These are phyloP conservation scores for Caenorhabditis tropicalis DNA, from an alignment of 1,140 invertebrate genomes.

Conservation along the genomic window DNA sequence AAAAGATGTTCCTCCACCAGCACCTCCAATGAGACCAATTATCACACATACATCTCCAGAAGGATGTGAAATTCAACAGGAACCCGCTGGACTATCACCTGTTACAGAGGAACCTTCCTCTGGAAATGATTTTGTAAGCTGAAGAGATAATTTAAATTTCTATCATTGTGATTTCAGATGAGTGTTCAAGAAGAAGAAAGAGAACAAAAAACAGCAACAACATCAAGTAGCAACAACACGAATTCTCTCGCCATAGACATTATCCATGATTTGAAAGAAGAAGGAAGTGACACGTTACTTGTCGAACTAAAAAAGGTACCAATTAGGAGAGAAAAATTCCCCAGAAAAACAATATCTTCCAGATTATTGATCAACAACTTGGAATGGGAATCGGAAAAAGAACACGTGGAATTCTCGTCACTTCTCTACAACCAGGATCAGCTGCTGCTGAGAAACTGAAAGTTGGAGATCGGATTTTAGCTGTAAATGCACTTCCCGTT, in stretches of 20 bases:
- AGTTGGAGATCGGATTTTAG: conserved; percentile 70
- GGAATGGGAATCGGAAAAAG: conserved; percentile 72
- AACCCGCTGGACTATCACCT: conserved; percentile 35
- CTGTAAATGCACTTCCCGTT: conserved; percentile 67
- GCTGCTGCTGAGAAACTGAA: conserved; percentile 70
- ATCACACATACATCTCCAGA: conserved; percentile 44
- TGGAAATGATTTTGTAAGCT: conserved; percentile 23
- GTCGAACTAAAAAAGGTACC: conserved; percentile 65
- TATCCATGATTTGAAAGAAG: conserved; percentile 61
- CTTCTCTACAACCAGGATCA: conserved; percentile 69
- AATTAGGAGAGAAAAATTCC: too few species aligned
- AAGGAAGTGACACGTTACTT: conserved; percentile 64
- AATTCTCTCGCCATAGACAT: conserved; percentile 44
- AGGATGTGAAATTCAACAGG: conserved; percentile 26
- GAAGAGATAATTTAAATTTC: background rate
- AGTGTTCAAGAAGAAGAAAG: background rate
- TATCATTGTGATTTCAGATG: too few species aligned
- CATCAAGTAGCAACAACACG: background rate
- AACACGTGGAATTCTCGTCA: conserved; percentile 68
- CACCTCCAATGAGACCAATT: conserved; percentile 50
- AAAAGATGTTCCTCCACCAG: conserved; percentile 43
- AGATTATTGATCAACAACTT: conserved; percentile 67
- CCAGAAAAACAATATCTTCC: background rate
- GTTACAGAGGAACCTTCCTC: conserved; percentile 40
- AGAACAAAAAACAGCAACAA: background rate